Evolutionary conservation across 23 tunicate genomes (phyloP), one percentile per base, ranked within the genome.

Genomic region (Aplidium turbinatum): DNA sequence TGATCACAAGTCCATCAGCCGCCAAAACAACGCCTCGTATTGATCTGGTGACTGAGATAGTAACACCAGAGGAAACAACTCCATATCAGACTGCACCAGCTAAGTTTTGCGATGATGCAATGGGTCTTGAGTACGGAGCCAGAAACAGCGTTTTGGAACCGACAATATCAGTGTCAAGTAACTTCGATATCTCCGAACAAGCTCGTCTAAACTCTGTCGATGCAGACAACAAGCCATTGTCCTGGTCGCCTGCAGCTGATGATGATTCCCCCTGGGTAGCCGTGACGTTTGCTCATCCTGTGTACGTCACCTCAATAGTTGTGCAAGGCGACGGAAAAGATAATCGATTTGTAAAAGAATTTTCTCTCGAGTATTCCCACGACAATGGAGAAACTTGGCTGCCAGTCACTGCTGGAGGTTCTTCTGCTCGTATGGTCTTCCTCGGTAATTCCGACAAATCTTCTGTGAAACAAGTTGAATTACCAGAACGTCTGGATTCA

Each of bases 231-330:
- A 38, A 35, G 32, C 66, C 58, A 0, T 32, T 58, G 21, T 53
- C 87, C 4, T 88, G 96, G 96, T 47, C 23, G 23, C 88, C 96
- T 31, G 58, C 4, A 1, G 6, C 18, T 4, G 84, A 76, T 4
- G 96, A 88, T 55, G 75, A 57, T 27, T 30, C 70, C 6, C 93
- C 96, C 7, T 88, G 96, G 96, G 31, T 82, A 4, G 31, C 57
- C 29, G 84, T 88, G 31, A 52, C 66, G 2, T 88, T 82, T 50
- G 75, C 82, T 18, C 83, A 88, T 9, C 84, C 96, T 1, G 88
- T 88, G n/a, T 35, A 48, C 39, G 72, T 88, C 1, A 69, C 84
- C 3, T 67, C 85, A 4, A 0, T 88, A 1, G 2, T 76, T 24
- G 45, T 84, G 3, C 84, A 88, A 82, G 88, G 88, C 5, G 65